Evolutionary conservation across 1,140 invertebrate species (phyloP).

Genomic region (Mesaphorura yosii): DNA sequence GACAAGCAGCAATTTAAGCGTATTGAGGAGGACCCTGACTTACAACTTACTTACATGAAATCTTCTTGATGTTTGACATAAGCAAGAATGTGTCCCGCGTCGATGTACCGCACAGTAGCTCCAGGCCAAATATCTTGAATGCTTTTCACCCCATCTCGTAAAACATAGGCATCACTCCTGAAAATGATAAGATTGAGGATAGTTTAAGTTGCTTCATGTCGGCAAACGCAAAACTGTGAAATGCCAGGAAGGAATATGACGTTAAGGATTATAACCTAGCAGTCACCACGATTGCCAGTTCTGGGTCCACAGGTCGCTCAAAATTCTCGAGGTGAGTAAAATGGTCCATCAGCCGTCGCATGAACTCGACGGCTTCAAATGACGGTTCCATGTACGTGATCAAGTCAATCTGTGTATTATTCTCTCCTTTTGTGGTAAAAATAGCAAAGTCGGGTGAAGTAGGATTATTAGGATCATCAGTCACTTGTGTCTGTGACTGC

Average conservation of each 20-base stretch:
- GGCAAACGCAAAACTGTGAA: too few species aligned
- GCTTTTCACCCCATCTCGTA: slow-evolving; percentile 63
- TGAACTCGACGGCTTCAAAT: slow-evolving; percentile 72
- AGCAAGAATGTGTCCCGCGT: slow-evolving; percentile 79
- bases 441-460: too few species aligned
- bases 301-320: slow-evolving; percentile 64
- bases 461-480: too few species aligned
- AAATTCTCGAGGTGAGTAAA: slow-evolving; percentile 94
- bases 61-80: slow-evolving; percentile 74
- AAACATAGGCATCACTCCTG: slow-evolving; percentile 79
- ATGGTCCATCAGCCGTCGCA: slow-evolving; percentile 97
- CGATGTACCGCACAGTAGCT: slow-evolving; percentile 68
- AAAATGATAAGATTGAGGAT: too few species aligned
- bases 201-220: too few species aligned
- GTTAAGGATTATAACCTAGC: slow-evolving; percentile 42
- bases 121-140: slow-evolving; percentile 85
- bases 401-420: too few species aligned
- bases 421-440: too few species aligned
- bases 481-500: too few species aligned
- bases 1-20: too few species aligned
- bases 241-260: too few species aligned
- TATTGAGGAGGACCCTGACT: too few species aligned
- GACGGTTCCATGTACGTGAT: too few species aligned
- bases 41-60: slow-evolving; percentile 56
- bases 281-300: slow-evolving; percentile 70